Conservation (phyloP, 1,140 invertebrate genomes). For the Drosophila seguyi region DNA sequence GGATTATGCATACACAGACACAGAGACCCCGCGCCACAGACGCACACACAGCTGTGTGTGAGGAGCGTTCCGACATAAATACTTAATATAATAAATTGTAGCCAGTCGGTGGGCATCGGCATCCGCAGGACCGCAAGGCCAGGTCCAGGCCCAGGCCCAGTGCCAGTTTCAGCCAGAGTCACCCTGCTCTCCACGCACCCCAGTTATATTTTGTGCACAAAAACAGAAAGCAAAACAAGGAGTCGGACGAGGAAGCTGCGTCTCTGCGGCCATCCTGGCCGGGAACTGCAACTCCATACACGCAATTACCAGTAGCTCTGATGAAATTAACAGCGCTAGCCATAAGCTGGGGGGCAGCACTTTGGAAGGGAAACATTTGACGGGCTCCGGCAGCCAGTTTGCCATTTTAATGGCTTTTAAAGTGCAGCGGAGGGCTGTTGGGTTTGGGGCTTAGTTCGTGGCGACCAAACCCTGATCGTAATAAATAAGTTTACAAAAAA, state of each 20-base stretch:
- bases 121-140: constrained; percentile 40
- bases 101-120: constrained; percentile 73
- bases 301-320: constrained; percentile 80
- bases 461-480: constrained; percentile 30
- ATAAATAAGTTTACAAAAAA: constrained; percentile 43
- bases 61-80: constrained; percentile 72
- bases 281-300: constrained; percentile 65
- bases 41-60: neutral
- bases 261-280: constrained; percentile 20
- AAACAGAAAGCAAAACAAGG: constrained; percentile 40
- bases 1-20: constrained; percentile 74
- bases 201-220: constrained; percentile 56
- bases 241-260: constrained; percentile 20
- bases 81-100: constrained; percentile 84
- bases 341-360: constrained; percentile 10
- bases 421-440: constrained; percentile 48
- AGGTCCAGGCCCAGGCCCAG: neutral
- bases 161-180: constrained; percentile 2
- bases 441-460: constrained; percentile 23
- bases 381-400: constrained; percentile 48
- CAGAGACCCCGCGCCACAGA: constrained; percentile 14
- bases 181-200: neutral
- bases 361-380: constrained; percentile 22
- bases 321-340: constrained; percentile 76
- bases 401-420: constrained; percentile 81